Conservation (phyloP, 2,797 vertebrate genomes). For the Mycteria americana region DNA sequence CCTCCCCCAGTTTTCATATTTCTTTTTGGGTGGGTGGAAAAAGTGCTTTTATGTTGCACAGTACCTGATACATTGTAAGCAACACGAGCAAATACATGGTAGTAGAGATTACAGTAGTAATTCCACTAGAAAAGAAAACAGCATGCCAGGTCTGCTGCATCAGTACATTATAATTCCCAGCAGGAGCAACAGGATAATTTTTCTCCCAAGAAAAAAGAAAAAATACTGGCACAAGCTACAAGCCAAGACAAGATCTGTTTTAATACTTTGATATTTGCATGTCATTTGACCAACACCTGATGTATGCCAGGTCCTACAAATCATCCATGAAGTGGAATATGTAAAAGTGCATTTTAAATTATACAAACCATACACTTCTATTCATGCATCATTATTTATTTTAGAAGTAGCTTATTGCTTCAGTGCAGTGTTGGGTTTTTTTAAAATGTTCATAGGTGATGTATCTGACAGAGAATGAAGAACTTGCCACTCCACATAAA, state of each 20-base stretch:
- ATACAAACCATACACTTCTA: neutral
- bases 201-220: neutral
- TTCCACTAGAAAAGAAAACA: neutral
- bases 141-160: neutral
- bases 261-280: neutral
- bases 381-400: neutral
- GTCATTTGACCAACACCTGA: neutral
- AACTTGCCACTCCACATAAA: conserved; percentile 11
- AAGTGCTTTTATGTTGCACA: neutral
- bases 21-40: neutral
- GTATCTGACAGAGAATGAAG: conserved; percentile 20
- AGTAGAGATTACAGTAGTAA: neutral
- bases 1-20: neutral
- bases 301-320: neutral
- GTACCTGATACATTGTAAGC: neutral
- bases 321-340: neutral
- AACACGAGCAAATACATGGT: neutral
- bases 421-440: neutral
- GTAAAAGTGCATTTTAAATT: neutral
- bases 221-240: neutral
- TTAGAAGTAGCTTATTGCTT: conserved; percentile 36
- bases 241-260: neutral
- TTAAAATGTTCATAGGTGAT: neutral
- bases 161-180: neutral
- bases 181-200: neutral